Percentiles rank a stretch among this genome's conserved stretches.
Evolutionary conservation across 2,888 invertebrate species (phyloP).

Genomic region (Netelia fuscicornis): DNA sequence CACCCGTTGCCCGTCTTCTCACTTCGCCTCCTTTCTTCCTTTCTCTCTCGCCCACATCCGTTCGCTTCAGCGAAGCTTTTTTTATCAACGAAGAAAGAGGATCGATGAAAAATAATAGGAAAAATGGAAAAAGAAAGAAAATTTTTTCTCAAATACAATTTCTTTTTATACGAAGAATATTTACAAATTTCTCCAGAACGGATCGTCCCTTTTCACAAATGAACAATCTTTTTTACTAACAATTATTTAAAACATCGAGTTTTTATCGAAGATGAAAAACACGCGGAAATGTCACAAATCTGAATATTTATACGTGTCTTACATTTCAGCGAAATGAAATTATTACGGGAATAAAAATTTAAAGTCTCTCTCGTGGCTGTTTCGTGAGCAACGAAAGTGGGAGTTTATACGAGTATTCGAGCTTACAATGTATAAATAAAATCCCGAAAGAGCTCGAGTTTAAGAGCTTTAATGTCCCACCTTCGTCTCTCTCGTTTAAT

Average conservation of each 20-base stretch:
- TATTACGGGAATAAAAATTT: not conserved
- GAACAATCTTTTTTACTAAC: no score
- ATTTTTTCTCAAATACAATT: no score
- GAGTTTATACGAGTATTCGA: not conserved
- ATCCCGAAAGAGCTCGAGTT: conserved; percentile 8
- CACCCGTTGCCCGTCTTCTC: not conserved
- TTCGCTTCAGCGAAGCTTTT: not conserved
- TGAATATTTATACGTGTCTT: no score
- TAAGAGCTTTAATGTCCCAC: conserved; percentile 1
- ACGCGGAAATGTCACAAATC: no score
- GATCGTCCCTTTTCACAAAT: no score
- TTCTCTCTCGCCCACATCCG: not conserved
- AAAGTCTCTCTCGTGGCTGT: not conserved
- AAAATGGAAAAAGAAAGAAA: no score
- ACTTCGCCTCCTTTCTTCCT: not conserved
- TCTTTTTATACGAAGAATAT: no score
- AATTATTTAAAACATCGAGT: no score
- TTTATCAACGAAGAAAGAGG: not conserved
- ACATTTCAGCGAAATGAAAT: not conserved
- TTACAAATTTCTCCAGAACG: no score
- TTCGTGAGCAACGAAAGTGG: not conserved
- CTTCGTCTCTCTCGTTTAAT: not conserved
- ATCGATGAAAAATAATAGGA: not conserved
- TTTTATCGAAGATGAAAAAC: no score
- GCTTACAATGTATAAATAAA: conserved; percentile 32